phyloP scores from a whole-genome alignment of 2,797 vertebrate species.

The Erethizon dorsatum region DNA sequence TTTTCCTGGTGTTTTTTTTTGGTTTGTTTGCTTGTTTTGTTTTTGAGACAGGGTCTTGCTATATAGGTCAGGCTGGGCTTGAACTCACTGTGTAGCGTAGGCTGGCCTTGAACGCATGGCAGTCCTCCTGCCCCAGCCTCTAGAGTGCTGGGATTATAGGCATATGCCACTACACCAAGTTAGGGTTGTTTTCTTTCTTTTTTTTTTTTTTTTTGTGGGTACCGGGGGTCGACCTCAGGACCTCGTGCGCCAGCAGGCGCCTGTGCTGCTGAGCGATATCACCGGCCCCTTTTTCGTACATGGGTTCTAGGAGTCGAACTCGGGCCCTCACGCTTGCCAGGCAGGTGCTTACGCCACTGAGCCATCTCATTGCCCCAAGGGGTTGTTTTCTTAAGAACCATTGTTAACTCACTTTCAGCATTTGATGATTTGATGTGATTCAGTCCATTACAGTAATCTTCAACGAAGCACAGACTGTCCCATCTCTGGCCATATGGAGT shows the following conservation, averaged over 20 bases:
- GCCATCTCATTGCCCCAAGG: too few species aligned
- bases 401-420: not conserved
- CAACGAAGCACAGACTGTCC: not conserved
- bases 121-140: not conserved
- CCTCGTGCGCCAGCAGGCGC: too few species aligned
- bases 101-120: not conserved
- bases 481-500: not conserved
- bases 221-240: too few species aligned
- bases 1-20: not conserved
- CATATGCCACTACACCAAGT: not conserved
- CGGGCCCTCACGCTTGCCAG: too few species aligned
- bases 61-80: too few species aligned
- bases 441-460: not conserved
- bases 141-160: not conserved
- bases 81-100: not conserved
- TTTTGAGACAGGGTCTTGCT: not conserved
- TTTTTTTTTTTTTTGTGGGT: too few species aligned
- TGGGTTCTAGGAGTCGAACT: too few species aligned
- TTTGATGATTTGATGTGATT: conserved; percentile 8
- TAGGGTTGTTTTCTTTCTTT: not conserved
- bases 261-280: too few species aligned
- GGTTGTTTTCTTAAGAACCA: not conserved
- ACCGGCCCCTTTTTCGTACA: too few species aligned
- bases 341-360: too few species aligned
- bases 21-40: not conserved